Percentiles rank a stretch among this genome's conserved stretches.
Conservation (phyloP, 2,888 invertebrate genomes). For the Drosophila acutilabella region DNA sequence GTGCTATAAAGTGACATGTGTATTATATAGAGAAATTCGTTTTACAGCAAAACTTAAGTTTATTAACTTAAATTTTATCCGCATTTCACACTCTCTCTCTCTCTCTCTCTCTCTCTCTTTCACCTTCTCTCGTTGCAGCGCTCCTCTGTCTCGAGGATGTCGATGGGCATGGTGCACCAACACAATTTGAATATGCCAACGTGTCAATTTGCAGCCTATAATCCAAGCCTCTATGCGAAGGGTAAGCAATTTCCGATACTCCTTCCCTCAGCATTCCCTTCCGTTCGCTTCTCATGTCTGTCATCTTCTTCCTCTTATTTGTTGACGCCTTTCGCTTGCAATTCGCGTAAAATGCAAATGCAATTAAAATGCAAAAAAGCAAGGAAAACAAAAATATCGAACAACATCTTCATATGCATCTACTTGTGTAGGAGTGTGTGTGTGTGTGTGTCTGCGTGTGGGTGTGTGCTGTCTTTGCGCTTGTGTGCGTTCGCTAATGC, state of each 20-base stretch:
- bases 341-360: constrained; percentile 46
- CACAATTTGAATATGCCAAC: constrained; percentile 84
- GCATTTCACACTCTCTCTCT: constrained; percentile 7
- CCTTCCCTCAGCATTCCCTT: background rate
- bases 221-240: constrained; percentile 82
- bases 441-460: constrained; percentile 4
- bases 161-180: constrained; percentile 84
- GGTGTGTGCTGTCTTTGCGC: background rate
- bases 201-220: constrained; percentile 83
- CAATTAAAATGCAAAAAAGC: constrained; percentile 62
- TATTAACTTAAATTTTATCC: no score
- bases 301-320: background rate
- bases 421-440: constrained; percentile 7
- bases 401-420: constrained; percentile 19
- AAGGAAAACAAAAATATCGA: constrained; percentile 17
- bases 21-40: no score
- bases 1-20: no score
- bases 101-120: constrained; percentile 2
- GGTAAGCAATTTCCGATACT: constrained; percentile 69
- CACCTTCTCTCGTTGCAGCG: constrained; percentile 78
- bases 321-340: constrained; percentile 6
- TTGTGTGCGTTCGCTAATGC: constrained; percentile 17
- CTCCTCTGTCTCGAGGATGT: constrained; percentile 85
- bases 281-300: background rate
- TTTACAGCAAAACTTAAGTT: no score